phyloP scores from a whole-genome alignment of 2,113 vertebrate genomes.

The Hydrochoerus hydrochaeris region DNA sequence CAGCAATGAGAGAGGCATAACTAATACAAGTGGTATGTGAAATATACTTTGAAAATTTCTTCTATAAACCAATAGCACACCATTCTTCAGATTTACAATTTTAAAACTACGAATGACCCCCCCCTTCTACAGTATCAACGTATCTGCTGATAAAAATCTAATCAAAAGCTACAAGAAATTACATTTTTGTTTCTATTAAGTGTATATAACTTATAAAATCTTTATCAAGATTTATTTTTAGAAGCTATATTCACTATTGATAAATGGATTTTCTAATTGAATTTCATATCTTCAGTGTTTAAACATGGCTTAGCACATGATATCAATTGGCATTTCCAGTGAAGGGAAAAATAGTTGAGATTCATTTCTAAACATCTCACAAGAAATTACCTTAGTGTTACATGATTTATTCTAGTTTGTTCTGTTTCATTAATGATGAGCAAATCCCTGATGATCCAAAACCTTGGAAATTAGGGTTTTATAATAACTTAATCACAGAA shows the following conservation, averaged over 20 bases:
- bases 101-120: background rate
- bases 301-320: conserved; percentile 59
- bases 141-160: background rate
- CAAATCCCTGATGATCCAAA: background rate
- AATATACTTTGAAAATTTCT: conserved; percentile 1
- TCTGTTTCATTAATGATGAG: conserved; percentile 57
- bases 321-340: conserved; percentile 56
- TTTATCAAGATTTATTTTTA: conserved; percentile 39
- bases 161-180: conserved; percentile 26
- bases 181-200: background rate
- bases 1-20: background rate
- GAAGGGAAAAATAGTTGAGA: conserved; percentile 68
- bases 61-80: background rate
- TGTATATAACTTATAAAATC: background rate
- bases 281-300: conserved; percentile 60
- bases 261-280: conserved; percentile 70
- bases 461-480: conserved; percentile 12
- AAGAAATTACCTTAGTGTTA: conserved; percentile 68
- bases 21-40: background rate
- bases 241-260: conserved; percentile 45
- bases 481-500: conserved; percentile 24
- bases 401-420: conserved; percentile 72
- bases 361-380: conserved; percentile 70
- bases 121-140: conserved; percentile 5
- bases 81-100: background rate